Percentiles rank a stretch among this genome's conserved stretches.
These are phyloP conservation scores for Montipora sp. DNA, from an alignment of 64 coral and sea anemone genomes.

Conservation along the genomic window DNA sequence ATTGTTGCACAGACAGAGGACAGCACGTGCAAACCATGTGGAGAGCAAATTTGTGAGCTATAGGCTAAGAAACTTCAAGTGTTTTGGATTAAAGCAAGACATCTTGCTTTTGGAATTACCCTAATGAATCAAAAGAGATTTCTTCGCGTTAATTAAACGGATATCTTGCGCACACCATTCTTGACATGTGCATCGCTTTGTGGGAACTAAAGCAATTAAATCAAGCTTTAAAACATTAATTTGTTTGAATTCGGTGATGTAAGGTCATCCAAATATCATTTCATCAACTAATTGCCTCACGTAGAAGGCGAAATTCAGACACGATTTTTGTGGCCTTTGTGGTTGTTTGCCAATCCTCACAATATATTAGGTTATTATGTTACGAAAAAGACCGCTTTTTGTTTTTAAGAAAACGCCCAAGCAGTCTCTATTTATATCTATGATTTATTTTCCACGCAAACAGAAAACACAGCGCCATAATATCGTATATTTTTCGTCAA, in stretches of 20 bases:
- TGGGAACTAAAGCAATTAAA: constrained; percentile 9
- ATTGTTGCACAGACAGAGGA: no score
- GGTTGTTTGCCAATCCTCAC: not conserved
- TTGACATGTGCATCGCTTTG: constrained; percentile 46
- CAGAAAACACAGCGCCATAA: no score
- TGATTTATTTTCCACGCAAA: no score
- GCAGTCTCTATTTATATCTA: not conserved
- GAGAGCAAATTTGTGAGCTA: not conserved
- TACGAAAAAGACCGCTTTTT: not conserved
- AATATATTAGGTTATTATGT: not conserved
- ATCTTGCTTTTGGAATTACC: not conserved
- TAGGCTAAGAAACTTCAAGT: not conserved
- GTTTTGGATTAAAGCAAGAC: constrained; percentile 9
- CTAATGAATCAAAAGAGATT: constrained; percentile 39
- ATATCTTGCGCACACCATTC: constrained; percentile 1
- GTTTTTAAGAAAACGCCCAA: not conserved
- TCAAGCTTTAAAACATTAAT: constrained; percentile 41
- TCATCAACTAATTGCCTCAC: not conserved
- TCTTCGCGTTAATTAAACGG: constrained; percentile 2
- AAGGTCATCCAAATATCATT: constrained; percentile 1
- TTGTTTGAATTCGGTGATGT: constrained; percentile 15
- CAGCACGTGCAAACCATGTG: not conserved
- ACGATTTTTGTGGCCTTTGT: not conserved
- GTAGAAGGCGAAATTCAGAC: not conserved
- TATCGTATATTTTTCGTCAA: no score